Percentiles rank a stretch among this genome's conserved stretches.
phyloP scores from a whole-genome alignment of 2,797 vertebrate genomes.

The Hippocampus kuda region DNA sequence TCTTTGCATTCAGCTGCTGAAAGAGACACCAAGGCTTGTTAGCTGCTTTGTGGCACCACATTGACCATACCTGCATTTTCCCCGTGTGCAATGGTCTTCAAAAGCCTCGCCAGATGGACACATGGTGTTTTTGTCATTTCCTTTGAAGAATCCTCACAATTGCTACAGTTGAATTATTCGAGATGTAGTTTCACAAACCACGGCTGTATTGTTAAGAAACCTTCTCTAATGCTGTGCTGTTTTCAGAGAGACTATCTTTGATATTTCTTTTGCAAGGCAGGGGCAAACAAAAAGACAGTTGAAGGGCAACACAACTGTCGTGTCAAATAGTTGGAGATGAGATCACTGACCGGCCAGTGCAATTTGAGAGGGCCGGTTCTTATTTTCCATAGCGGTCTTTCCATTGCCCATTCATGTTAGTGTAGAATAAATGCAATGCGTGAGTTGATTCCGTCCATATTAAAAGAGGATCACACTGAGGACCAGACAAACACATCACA shows the following conservation, averaged over 20 bases:
- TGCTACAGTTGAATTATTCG: not conserved
- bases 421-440: not conserved
- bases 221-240: not conserved
- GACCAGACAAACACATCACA: not conserved
- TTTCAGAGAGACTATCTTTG: not conserved
- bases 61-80: not conserved
- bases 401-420: not conserved
- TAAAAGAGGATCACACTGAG: not conserved
- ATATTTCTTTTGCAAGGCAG: not conserved
- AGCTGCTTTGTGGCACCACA: conserved; percentile 1
- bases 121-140: not conserved
- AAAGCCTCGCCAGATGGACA: not conserved
- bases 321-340: not conserved
- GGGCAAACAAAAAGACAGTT: not conserved
- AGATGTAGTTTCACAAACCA: not conserved
- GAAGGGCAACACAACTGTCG: not conserved
- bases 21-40: not conserved
- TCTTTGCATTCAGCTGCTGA: not conserved
- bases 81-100: not conserved
- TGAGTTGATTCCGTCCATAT: not conserved
- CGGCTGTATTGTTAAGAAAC: not conserved
- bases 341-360: not conserved
- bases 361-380: not conserved
- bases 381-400: not conserved
- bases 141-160: not conserved